Evolutionary conservation across 2,888 invertebrate species (phyloP), one percentile per base, ranked within the genome.

Genomic region (Drosophila acutilabella): DNA sequence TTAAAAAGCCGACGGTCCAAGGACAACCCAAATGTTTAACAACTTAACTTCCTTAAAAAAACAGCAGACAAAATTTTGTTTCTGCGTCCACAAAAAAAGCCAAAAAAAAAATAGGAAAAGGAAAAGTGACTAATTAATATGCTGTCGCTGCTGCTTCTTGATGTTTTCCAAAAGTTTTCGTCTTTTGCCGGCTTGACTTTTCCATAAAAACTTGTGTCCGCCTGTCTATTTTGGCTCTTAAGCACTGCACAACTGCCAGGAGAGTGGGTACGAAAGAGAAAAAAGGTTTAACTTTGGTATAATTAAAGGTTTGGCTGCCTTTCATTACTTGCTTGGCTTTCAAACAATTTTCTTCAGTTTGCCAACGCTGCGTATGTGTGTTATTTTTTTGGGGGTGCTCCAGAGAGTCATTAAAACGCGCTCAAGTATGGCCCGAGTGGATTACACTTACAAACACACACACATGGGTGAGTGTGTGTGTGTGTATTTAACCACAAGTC

Each of bases 361-460:
- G 36, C 30, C n/a, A 11, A 41, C 56, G 68, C 57, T 64, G 48
- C 58, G 81, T 58, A 79, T 82, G 70, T 79, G 81, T 74, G n/a
- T 14, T 36, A 18, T 50, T 50, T 36, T 36, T 36, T 36, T 74
- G 67, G 62, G 59, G 73, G 60, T 69, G 67, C 88, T 81, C 85
- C 41, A 52, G 89, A 85, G 85, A 84, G 80, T 75, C 85, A 85
- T 85, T 89, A 81, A 79, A 84, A 74, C 62, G 60, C 78, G 69
- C 66, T 78, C 78, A 82, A 83, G 79, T 77, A 58, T 74, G 52
- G 61, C 67, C 60, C 60, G 66, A 47, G 60, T 45, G 60, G 30
- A 18, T 62, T 42, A 42, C 41, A 41, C 20, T 4, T 4, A 20
- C 20, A 20, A 20, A 20, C 2, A 42, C 44, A 30, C 44, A 30